Evolutionary conservation across 2,797 vertebrate genomes (phyloP).

Genomic region (Pogoniulus pusillus): DNA sequence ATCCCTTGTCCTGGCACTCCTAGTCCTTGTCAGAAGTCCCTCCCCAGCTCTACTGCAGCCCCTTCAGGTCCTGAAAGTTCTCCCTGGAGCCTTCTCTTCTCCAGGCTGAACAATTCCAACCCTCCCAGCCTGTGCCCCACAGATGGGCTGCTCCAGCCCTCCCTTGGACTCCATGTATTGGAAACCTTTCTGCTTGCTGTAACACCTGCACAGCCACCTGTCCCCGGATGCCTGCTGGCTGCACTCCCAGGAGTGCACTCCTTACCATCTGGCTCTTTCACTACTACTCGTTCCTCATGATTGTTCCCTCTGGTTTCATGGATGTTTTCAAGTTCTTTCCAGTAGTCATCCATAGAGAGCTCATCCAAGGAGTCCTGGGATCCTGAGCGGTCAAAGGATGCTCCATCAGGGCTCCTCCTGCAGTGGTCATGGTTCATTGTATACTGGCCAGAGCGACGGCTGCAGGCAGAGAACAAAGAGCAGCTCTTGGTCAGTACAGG

Average conservation of each 20-base stretch:
- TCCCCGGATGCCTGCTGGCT: no score
- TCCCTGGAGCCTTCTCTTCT: no score
- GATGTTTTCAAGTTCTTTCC: conserved; percentile 93
- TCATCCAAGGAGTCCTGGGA: conserved; percentile 97
- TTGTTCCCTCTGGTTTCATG: conserved; percentile 79
- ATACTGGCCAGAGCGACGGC: conserved; percentile 86
- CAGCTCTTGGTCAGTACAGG: not conserved
- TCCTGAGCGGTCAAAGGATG: conserved; percentile 78
- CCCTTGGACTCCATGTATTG: no score
- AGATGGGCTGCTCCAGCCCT: no score
- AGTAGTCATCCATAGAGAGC: conserved; percentile 90
- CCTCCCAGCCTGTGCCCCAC: no score
- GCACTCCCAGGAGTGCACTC: not conserved
- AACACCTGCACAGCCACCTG: no score
- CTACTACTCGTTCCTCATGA: conserved; percentile 79
- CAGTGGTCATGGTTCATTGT: conserved; percentile 79
- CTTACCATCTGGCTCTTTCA: conserved; percentile 92
- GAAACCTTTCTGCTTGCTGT: no score
- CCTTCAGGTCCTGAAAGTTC: no score
- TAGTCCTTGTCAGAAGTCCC: no score
- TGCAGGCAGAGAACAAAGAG: conserved; percentile 52
- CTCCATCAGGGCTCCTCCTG: conserved; percentile 60
- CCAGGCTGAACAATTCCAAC: no score
- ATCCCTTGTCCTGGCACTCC: no score
- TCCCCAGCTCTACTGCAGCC: no score